Conservation (phyloP, 2,888 invertebrate species). For the Pristionchus exspectatus region DNA sequence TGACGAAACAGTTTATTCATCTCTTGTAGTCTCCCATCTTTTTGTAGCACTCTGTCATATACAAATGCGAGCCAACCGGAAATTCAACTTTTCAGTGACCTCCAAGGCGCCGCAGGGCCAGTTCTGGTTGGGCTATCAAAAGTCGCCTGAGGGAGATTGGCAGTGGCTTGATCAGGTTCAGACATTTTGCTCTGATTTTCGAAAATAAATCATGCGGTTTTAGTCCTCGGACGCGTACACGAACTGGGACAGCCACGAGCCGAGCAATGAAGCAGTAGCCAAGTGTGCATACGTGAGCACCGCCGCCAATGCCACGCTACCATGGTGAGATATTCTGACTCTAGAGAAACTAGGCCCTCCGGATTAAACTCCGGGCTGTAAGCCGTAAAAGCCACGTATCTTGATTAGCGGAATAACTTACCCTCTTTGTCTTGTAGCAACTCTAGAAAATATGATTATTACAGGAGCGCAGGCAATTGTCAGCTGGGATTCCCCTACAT, state of each 20-base stretch:
- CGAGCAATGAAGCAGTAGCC: neutral
- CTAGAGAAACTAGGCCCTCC: too few species aligned
- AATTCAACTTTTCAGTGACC: neutral
- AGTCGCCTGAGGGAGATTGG: neutral
- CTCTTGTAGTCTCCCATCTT: neutral
- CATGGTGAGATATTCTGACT: too few species aligned
- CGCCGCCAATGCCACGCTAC: neutral
- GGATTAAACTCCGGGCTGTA: too few species aligned
- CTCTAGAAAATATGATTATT: neutral
- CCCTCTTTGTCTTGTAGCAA: too few species aligned
- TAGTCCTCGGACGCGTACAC: neutral
- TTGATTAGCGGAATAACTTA: too few species aligned
- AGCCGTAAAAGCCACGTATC: too few species aligned
- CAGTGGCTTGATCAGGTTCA: neutral
- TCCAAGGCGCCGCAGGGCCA: neutral
- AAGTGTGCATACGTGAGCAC: neutral
- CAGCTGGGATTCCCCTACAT: neutral
- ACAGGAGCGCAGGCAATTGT: neutral
- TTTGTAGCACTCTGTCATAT: too few species aligned
- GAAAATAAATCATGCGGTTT: neutral
- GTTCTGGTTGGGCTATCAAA: slow-evolving; percentile 2
- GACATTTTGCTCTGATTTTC: too few species aligned
- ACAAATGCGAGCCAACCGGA: too few species aligned
- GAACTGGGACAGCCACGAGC: neutral
- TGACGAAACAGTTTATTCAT: too few species aligned